phyloP scores from a whole-genome alignment of 1,140 invertebrate genomes.

The Heliconius nattereri region DNA sequence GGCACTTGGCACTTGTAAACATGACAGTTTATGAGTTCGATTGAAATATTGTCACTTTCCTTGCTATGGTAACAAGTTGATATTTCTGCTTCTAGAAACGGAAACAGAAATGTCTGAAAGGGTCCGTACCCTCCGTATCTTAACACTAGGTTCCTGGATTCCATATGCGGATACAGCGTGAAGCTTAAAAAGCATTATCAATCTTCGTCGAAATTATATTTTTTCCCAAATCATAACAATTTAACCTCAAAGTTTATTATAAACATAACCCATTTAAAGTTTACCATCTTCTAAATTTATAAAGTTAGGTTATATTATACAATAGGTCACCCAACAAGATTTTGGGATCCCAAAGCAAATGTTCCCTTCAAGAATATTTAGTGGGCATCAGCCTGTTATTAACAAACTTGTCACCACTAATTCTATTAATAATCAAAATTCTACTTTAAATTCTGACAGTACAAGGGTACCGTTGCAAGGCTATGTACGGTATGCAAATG shows the following conservation, averaged over 20 bases:
- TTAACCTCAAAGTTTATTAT: background rate
- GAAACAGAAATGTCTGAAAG: no score
- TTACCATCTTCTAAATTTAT: background rate
- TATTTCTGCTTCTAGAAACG: no score
- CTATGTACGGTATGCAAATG: constrained; percentile 36
- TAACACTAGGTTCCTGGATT: no score
- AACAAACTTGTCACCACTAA: constrained; percentile 32
- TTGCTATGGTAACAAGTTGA: no score
- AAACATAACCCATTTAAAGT: background rate
- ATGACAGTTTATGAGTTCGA: no score
- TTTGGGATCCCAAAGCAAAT: constrained; percentile 10
- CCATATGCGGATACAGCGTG: no score
- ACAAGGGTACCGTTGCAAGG: constrained; percentile 33
- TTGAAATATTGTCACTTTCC: no score
- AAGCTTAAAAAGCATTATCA: no score
- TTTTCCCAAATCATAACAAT: background rate
- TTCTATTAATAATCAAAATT: constrained; percentile 35
- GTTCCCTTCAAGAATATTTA: constrained; percentile 22
- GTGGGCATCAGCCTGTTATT: constrained; percentile 24
- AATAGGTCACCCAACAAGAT: background rate
- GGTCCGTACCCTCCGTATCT: no score
- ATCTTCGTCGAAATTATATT: no score
- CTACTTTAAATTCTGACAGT: constrained; percentile 25
- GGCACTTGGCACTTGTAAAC: no score
- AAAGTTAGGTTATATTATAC: background rate